phyloP scores from a whole-genome alignment of 2,797 vertebrate species.

The Tiaroga cobitis region DNA sequence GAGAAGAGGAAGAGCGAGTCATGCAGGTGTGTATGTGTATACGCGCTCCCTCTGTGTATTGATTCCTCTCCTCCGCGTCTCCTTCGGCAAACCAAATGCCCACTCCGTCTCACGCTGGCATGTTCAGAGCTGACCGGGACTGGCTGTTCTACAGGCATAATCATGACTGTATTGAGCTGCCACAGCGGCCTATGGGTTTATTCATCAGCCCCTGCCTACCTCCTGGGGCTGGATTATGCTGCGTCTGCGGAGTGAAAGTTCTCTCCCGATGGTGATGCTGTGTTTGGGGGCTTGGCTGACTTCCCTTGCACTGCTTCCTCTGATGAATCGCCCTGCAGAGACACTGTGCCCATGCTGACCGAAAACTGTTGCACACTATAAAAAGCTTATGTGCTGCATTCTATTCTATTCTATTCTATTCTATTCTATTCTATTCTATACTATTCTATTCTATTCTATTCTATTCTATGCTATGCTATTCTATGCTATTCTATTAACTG shows the following conservation, averaged over 20 bases:
- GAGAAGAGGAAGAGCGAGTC: conserved; percentile 88
- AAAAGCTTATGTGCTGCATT: neutral
- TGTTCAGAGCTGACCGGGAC: conserved; percentile 35
- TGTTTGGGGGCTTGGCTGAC: conserved; percentile 53
- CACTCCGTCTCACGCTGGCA: conserved; percentile 39
- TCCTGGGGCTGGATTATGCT: conserved; percentile 42
- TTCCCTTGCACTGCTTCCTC: conserved; percentile 31
- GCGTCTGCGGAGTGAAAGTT: conserved; percentile 49
- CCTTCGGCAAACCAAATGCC: conserved; percentile 38
- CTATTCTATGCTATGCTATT: neutral
- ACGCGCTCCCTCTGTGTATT: conserved; percentile 27
- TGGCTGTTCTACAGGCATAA: conserved; percentile 43
- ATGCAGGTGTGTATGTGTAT: conserved; percentile 81
- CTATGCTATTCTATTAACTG: no score
- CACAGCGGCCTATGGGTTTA: conserved; percentile 14
- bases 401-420: neutral
- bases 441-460: neutral
- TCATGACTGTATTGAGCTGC: conserved; percentile 43
- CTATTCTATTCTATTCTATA: neutral
- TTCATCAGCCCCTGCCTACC: conserved; percentile 39
- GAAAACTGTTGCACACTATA: conserved; percentile 13
- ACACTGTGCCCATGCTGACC: conserved; percentile 37
- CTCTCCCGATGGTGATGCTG: conserved; percentile 45
- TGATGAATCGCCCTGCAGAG: conserved; percentile 61
- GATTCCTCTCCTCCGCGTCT: conserved; percentile 30